Base-by-base conservation (phyloP, 2,888 invertebrate genomes). In the Calameuta filiformis region DNA sequence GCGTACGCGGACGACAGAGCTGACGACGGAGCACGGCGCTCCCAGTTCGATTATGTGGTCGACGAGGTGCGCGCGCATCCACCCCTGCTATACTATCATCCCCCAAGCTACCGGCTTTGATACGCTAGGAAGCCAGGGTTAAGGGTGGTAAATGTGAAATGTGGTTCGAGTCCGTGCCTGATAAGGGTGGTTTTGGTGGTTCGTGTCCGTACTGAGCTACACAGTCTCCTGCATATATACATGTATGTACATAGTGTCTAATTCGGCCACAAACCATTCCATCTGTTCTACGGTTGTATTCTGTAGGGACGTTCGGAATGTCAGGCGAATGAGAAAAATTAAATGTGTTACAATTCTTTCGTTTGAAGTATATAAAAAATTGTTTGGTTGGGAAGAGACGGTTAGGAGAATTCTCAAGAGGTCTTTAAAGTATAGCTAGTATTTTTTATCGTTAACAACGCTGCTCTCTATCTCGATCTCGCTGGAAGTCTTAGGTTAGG, bases 1-100 rank as follows among this genome's bases (percentile, higher is more conserved):
- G 71, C 33, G 71, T 71, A 71, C 83, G 82, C 85, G 85, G 84
- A 87, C 85, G 83, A 88, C 85, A 86, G 85, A 84, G 85, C 85
- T 87, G 88, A 90, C 89, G 86, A 86, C 88, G 86, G 88, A 89
- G 85, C 89, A 86, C 89, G 90, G 90, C 90, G 90, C 91, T 91
- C 91, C 91, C 90, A 88, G 91, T 90, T 91, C 91, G 91, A 91
- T 91, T 91, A 90, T 89, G 89, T 90, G 87, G 86, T 86, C 80
- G 82, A 82, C 80, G 79, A 73, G 76, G 76, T 79, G 91, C 91
- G 90, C 89, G 87, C 90, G 90, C 90, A 89, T 37, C 79, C 69
- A 82, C 77, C 79, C 79, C 79, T 80, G 79, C 73, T 79, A 77
- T 79, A 77, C 78, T 80, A 83, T 82, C 86, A 84, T 83, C 84